Evolutionary conservation across 2,888 invertebrate species (phyloP), one percentile per base, ranked within the genome.

Genomic region (Pammene aurita): DNA sequence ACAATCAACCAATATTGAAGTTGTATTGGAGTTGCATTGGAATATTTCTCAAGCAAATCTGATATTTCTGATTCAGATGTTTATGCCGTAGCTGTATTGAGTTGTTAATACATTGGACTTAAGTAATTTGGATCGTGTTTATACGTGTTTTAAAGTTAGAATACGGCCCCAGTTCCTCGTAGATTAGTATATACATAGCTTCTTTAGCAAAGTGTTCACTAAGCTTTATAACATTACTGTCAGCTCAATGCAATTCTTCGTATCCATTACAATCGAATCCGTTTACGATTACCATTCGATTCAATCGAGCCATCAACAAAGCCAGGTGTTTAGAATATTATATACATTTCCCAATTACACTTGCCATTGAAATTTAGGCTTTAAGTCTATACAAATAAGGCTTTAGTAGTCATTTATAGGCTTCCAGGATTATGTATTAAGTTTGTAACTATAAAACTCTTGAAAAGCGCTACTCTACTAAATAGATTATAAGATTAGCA

Each of bases 251-350:
- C 64, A 64, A 68, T 72, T 72, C 72, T 67, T 67, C 38, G 72
- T 70, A 67, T 41, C 42, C 14, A 56, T 78, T 79, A 82, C 82
- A 87, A 86, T 87, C 85, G 87, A 85, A 85, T 81, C 79, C 77
- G 73, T 90, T 90, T 90, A 90, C 86, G 90, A 90, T 87, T 86
- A 83, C 85, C 83, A 82, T 86, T 82, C 81, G 82, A 85, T 90
- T 89, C 87, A 88, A 88, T 90, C 89, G 85, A 84, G 74, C 74
- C 76, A 73, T 78, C 82, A 80, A 88, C 89, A 88, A 89, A 87
- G 80, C 75, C 77, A 75, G 73, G 75, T 79, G 77, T 78, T 77
- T 76, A 77, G 73, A 73, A 74, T 73, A 62, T 60, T 64, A 13
- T 57, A 44, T 58, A n/a, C 68, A 48, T 10, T 44, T 46, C 7